phyloP scores from a whole-genome alignment of 2,113 vertebrate species.

The Grammomys dolichurus region DNA sequence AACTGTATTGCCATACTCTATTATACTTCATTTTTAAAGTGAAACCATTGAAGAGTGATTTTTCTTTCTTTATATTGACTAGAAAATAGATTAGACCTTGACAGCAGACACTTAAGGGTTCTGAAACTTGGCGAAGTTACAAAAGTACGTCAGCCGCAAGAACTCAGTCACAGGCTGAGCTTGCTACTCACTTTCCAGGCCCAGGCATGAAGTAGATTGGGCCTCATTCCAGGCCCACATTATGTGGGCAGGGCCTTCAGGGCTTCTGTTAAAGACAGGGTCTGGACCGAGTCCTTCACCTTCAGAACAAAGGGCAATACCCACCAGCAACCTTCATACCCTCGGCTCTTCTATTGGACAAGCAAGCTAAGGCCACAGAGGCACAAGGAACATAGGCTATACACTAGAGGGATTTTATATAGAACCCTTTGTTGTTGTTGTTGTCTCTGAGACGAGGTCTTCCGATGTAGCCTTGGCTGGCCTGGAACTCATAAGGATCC shows the following conservation, averaged over 20 bases:
- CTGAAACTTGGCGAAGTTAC: conserved; percentile 33
- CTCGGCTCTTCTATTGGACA: neutral
- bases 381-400: neutral
- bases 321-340: neutral
- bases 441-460: neutral
- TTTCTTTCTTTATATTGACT: neutral
- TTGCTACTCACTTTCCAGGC: neutral
- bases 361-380: neutral
- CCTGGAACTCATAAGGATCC: neutral
- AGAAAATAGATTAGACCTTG: conserved; percentile 41
- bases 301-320: neutral
- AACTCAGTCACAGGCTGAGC: neutral
- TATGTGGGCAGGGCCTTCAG: neutral
- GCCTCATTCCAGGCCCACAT: neutral
- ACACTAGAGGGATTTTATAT: neutral
- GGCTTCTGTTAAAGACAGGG: neutral
- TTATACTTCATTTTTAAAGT: conserved; percentile 14
- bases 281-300: neutral
- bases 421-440: neutral
- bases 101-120: neutral
- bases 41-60: conserved; percentile 23
- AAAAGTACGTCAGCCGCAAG: neutral
- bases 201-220: neutral
- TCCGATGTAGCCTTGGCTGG: neutral
- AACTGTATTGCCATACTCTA: neutral